phyloP scores from a whole-genome alignment of 2,888 invertebrate species.

The Meteorus colon region DNA sequence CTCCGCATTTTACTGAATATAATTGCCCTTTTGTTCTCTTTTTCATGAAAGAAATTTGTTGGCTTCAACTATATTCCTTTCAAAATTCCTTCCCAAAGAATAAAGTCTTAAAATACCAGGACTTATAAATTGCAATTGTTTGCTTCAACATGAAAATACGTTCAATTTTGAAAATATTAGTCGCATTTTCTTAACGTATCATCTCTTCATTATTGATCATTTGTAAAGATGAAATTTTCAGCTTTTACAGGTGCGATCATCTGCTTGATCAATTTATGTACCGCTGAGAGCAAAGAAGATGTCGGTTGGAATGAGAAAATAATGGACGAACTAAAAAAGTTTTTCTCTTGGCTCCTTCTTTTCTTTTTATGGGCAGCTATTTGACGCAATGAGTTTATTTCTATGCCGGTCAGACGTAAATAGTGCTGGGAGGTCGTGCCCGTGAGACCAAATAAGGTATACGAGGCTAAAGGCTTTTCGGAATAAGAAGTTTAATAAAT shows the following conservation, averaged over 20 bases:
- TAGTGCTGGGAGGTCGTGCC: constrained; percentile 41
- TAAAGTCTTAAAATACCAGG: too few species aligned
- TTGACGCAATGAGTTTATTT: constrained; percentile 54
- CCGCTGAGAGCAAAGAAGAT: neutral
- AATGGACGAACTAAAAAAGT: constrained; percentile 30
- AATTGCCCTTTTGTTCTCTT: too few species aligned
- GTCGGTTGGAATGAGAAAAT: constrained; percentile 7
- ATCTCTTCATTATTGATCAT: too few species aligned
- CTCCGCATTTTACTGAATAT: too few species aligned
- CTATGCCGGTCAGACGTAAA: constrained; percentile 52
- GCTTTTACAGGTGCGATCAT: neutral
- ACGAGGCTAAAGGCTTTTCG: constrained; percentile 52
- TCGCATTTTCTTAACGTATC: too few species aligned
- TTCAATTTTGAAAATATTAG: too few species aligned
- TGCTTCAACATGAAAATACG: too few species aligned
- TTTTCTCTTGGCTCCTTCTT: constrained; percentile 24
- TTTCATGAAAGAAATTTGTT: too few species aligned
- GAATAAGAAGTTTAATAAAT: constrained; percentile 46
- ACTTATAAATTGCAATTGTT: too few species aligned
- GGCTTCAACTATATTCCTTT: too few species aligned
- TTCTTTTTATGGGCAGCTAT: constrained; percentile 17
- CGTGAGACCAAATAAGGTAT: constrained; percentile 39
- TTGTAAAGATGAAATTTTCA: too few species aligned
- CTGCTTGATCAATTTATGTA: neutral
- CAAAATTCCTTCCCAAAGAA: too few species aligned